Base-by-base conservation (phyloP, 2,113 vertebrate genomes). In the Pardalotus punctatus region DNA sequence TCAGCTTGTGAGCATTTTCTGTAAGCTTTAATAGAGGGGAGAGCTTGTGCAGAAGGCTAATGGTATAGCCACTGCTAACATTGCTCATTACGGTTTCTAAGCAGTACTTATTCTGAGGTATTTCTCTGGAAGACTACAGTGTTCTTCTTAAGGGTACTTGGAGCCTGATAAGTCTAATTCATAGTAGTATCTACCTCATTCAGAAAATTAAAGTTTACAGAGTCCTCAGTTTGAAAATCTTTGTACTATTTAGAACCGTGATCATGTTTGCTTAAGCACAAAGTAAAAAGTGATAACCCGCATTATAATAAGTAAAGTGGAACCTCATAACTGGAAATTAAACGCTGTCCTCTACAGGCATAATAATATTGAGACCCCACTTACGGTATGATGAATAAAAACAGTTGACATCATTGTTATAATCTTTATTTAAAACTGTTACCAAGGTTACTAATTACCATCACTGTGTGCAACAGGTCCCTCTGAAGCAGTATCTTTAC, bases 381-480 rank as follows among this genome's bases (percentile, higher is more conserved):
- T 96, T 96, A 93, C 69, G 64, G 97, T 94, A 94, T 96, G 93
- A 96, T 97, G 97, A 97, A 98, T 88, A 97, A 98, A 98, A 98
- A 98, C 98, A 96, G 97, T 98, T 94, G 97, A 97, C 98, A 98
- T 98, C 97, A 97, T 97, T 98, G 98, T 98, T 98, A 98, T 96
- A 98, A 99, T 99, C 98, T 98, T 98, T 98, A 98, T 99, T 99
- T 99, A 97, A 98, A 98, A 98, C 98, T 98, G 99, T 99, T 99
- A 98, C 99, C 99, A 99, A 98, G 99, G 99, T 98, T 98, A 99
- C 99, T 99, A 99, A 99, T 99, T 99, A 98, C 98, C 98, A 98
- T 98, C 98, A 97, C 98, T 98, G 97, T 97, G 98, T 98, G 98
- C 99, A 99, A 99, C 99, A 98, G 98, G 98, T 98, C 98, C 98